These are phyloP conservation scores for Osmerus eperlanus DNA, from an alignment of 2,113 vertebrate species.

Conservation along the genomic window DNA sequence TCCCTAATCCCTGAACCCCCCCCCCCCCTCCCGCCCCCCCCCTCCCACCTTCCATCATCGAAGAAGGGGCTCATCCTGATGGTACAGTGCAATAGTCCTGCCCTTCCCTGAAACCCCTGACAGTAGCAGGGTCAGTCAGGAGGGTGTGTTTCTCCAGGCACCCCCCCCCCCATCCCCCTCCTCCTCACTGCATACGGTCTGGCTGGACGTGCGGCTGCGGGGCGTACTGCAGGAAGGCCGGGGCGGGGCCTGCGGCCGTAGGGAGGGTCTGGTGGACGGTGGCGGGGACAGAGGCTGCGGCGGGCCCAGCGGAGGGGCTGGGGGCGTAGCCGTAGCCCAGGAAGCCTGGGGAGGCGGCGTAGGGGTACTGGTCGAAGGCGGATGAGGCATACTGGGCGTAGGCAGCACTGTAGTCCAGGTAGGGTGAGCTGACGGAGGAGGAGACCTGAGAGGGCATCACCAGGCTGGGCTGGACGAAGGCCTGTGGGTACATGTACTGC, in stretches of 20 bases:
- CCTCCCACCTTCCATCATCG: conserved; percentile 10
- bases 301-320: conserved; percentile 67
- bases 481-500: conserved; percentile 87
- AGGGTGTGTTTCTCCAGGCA: conserved; percentile 18
- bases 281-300: conserved; percentile 64
- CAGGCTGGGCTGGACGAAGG: conserved; percentile 87
- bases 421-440: conserved; percentile 79
- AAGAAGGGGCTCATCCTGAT: conserved; percentile 53
- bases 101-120: conserved; percentile 37
- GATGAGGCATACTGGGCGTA: conserved; percentile 86
- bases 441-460: conserved; percentile 84
- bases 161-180: neutral
- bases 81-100: conserved; percentile 67
- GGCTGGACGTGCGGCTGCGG: conserved; percentile 86
- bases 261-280: conserved; percentile 70
- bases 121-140: conserved; percentile 23
- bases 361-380: conserved; percentile 91
- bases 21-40: neutral
- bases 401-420: conserved; percentile 85
- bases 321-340: conserved; percentile 83
- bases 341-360: conserved; percentile 83
- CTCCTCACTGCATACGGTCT: conserved; percentile 85
- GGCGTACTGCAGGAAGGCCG: conserved; percentile 86
- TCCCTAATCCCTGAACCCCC: conserved; percentile 19
- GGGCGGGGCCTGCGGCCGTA: conserved; percentile 53